Base-by-base conservation (phyloP, 1,140 invertebrate genomes). In the Drosophila ficusphila region DNA sequence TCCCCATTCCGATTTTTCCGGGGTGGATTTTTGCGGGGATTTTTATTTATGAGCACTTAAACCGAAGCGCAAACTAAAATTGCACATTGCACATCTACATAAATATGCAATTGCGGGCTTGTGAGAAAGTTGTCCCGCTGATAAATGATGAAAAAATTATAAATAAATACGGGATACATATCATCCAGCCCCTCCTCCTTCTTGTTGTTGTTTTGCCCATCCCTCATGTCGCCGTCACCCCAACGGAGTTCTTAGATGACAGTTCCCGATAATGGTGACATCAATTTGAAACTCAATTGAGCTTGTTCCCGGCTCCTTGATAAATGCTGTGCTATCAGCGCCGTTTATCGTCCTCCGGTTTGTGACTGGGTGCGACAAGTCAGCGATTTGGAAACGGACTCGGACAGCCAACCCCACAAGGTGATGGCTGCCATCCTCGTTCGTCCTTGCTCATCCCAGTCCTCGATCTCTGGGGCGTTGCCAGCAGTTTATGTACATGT, bases 11-110 rank as follows among this genome's bases (percentile, higher is more conserved):
- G 27, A 52, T 21, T 18, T 31, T 21, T 39, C 19, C 47, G 48
- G 44, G 54, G 47, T 36, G 36, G 49, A 61, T 61, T 60, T 42
- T 36, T 33, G 62, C 48, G 41, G 34, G 54, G 44, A 81, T 90
- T 90, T 90, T 90, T 90, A 90, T 90, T 90, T 90, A 90, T 89
- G 89, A 86, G 79, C 89, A 89, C 86, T 90, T 90, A 90, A 89
- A 90, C 89, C 82, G 85, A 79, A 89, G 62, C 82, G 83, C 77
- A 79, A 89, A 76, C 76, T 76, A 67, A 68, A 89, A 78, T 75
- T 71, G 78, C 83, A 79, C 72, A 73, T 62, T 83, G 69, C 76
- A 61, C 60, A 89, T 88, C 83, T 76, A 81, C 79, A 85, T 90
- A 81, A 85, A 90, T 89, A 90, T 89, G 82, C 82, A 90, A 78